Evolutionary conservation across 2,888 invertebrate genomes (phyloP).

Genomic region (Dryocosmus kuriphilus): DNA sequence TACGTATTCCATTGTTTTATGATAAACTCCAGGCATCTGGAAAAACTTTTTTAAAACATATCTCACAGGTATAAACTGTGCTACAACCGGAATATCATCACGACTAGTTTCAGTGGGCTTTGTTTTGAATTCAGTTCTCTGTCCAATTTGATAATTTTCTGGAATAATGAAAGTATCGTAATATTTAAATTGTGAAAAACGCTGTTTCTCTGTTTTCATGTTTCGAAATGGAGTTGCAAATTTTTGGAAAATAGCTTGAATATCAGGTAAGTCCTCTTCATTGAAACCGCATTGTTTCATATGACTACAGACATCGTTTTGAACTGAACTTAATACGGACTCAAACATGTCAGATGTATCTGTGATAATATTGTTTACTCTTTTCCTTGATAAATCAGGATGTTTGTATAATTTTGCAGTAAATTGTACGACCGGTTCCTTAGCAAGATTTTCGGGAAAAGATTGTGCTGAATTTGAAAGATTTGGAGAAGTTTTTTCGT

Average conservation of each 20-base stretch:
- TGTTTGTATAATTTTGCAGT: too few species aligned
- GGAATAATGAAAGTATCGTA: slow-evolving; percentile 47
- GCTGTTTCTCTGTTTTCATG: slow-evolving; percentile 43
- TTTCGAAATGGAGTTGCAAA: slow-evolving; percentile 29
- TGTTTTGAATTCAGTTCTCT: slow-evolving; percentile 46
- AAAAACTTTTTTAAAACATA: slow-evolving; percentile 52
- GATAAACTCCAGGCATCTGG: slow-evolving; percentile 44
- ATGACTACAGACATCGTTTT: slow-evolving; percentile 20
- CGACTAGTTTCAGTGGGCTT: slow-evolving; percentile 39
- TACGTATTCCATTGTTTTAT: slow-evolving; percentile 47
- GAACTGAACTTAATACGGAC: slow-evolving; percentile 8
- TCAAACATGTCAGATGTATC: slow-evolving; percentile 8
- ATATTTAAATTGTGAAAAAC: slow-evolving; percentile 47
- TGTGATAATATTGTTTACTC: slow-evolving; percentile 40
- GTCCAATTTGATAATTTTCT: slow-evolving; percentile 43
- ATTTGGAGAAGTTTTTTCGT: too few species aligned
- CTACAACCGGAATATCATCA: slow-evolving; percentile 42
- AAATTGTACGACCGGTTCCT: not conserved
- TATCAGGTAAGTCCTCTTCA: not conserved
- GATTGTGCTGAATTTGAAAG: too few species aligned
- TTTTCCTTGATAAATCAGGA: slow-evolving; percentile 43
- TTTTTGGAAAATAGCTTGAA: too few species aligned
- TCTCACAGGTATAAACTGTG: slow-evolving; percentile 50
- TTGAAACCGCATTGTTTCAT: not conserved
- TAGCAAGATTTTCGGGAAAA: too few species aligned